Base-by-base conservation (phyloP, 2,797 vertebrate genomes). In the Kryptolebias ocellatus region DNA sequence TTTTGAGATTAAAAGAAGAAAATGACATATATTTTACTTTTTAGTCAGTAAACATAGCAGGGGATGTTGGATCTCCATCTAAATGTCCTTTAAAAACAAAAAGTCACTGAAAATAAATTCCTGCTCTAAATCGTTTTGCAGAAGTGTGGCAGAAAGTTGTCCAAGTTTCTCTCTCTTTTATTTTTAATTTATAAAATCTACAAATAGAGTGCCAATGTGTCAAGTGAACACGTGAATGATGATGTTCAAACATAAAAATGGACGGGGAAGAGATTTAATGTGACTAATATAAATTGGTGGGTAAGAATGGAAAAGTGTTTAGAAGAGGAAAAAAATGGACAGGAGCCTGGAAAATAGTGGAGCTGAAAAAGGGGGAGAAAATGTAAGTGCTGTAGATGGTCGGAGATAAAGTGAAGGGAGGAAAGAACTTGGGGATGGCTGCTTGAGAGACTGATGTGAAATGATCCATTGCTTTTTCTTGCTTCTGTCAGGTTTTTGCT, bases 381-480 rank as follows among this genome's bases (percentile, higher is more conserved):
- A 81, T 63, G 56, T 64, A 60, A 62, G 18, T 51, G 51, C 47
- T 8, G 12, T 46, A 56, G 58, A 72, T 52, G 54, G 47, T 59
- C 45, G 18, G 24, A 45, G 31, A 49, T 39, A 63, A 3, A 56
- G 52, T 18, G 29, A 31, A 24, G 20, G 34, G 50, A 18, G 47
- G 24, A 31, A 60, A 46, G 37, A 74, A 84, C 55, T 68, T 58
- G 58, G 64, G 51, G 10, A 68, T 15, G 42, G 55, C 54, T 54
- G 69, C 29, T 53, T 67, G 70, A 80, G 72, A 67, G 74, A 72
- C 69, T 62, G 78, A 85, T 83, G 76, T 81, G 53, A 86, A 83
- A 84, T 85, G 83, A 86, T 83, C 78, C 83, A 75, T 81, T 44
- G 72, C 73, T 76, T 84, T 85, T 89, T 87, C 88, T 90, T 90